Evolutionary conservation across 1,140 invertebrate species (phyloP).

Genomic region (Saccostrea cuccullata): DNA sequence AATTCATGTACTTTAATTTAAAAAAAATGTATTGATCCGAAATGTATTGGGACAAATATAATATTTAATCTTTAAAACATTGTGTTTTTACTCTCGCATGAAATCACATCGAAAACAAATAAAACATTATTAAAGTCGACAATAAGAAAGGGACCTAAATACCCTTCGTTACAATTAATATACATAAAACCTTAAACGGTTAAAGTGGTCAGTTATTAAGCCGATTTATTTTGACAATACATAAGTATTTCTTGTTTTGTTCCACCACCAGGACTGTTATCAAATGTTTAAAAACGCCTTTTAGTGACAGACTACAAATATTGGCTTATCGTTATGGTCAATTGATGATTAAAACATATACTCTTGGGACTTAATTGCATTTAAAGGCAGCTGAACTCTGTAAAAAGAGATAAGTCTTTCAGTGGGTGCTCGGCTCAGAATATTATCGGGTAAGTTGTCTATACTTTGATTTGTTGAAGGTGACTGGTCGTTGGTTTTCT

Average conservation of each 20-base stretch:
- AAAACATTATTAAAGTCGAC: neutral
- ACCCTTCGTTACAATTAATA: neutral
- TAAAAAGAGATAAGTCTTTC: neutral
- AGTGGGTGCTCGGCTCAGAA: neutral
- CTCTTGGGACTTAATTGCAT: slow-evolving; percentile 15
- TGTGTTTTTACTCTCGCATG: neutral
- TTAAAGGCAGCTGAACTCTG: neutral
- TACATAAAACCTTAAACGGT: neutral
- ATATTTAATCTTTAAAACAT: neutral
- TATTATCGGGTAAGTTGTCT: neutral
- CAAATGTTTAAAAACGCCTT: neutral
- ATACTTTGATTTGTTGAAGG: neutral
- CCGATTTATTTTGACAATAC: slow-evolving; percentile 3
- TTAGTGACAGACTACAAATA: slow-evolving; percentile 1
- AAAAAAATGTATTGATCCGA: neutral
- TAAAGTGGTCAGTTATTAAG: neutral
- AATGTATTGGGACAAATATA: neutral
- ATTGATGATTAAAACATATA: neutral
- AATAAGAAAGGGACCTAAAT: neutral
- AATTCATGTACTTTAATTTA: neutral
- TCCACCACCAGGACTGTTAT: neutral
- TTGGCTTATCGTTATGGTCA: slow-evolving; percentile 19
- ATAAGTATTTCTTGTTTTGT: neutral
- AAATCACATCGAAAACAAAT: slow-evolving; percentile 21
- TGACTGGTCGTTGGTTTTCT: too few species aligned